These are phyloP conservation scores for Dromaius novaehollandiae DNA, from an alignment of 2,113 vertebrate genomes.

Conservation along the genomic window DNA sequence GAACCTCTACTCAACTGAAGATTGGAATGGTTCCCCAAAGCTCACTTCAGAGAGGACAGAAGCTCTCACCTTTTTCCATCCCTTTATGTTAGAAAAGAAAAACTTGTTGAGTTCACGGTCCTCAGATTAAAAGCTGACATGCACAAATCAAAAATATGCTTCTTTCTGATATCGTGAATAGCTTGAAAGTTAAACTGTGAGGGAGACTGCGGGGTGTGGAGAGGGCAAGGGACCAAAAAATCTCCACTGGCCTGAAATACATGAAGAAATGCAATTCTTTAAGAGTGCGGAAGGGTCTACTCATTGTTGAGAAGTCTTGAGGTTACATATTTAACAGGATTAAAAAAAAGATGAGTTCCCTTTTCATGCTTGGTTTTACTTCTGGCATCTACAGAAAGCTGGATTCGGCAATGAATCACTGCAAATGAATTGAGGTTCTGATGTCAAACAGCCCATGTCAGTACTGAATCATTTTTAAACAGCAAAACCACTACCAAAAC, in stretches of 20 bases:
- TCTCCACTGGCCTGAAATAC: neutral
- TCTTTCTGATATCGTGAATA: neutral
- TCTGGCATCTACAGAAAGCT: neutral
- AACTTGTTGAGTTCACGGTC: neutral
- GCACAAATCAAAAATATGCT: neutral
- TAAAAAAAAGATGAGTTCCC: neutral
- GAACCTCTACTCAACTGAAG: neutral
- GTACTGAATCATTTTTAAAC: neutral
- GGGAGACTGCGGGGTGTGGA: neutral
- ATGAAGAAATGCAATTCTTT: neutral
- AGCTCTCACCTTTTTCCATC: neutral
- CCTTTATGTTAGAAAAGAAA: neutral
- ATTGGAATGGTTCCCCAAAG: slow-evolving; percentile 16
- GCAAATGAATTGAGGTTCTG: neutral
- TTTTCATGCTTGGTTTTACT: neutral
- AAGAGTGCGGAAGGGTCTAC: neutral
- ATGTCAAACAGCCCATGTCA: neutral
- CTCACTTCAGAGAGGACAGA: neutral
- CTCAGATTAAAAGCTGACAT: neutral
- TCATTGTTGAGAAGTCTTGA: neutral
- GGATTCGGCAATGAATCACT: neutral
- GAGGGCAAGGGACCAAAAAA: neutral
- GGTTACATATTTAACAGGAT: neutral
- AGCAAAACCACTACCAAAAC: neutral
- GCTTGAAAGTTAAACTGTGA: neutral